phyloP scores from a whole-genome alignment of 1,140 invertebrate genomes.

The Nebria ingens region DNA sequence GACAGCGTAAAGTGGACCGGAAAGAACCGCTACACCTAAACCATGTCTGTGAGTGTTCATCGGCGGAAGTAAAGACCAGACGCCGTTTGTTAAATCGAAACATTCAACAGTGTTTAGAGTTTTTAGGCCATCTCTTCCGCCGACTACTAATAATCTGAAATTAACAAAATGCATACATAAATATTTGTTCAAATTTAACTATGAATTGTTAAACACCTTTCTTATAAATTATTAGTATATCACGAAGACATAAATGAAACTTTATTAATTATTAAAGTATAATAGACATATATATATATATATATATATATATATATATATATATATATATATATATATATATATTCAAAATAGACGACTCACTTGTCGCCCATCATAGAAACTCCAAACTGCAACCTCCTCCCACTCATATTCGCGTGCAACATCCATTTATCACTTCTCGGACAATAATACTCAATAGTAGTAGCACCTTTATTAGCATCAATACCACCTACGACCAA shows the following conservation, averaged over 20 bases:
- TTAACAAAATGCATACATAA: slow-evolving; percentile 2
- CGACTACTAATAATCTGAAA: slow-evolving; percentile 47
- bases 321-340: too few relatives aligned
- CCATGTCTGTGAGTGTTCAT: slow-evolving; percentile 91
- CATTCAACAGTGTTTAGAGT: slow-evolving; percentile 83
- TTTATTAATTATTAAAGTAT: neutral
- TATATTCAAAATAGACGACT: slow-evolving; percentile 33
- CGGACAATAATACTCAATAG: slow-evolving; percentile 83
- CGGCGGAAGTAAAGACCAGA: slow-evolving; percentile 69
- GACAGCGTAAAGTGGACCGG: slow-evolving; percentile 84
- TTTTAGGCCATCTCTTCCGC: slow-evolving; percentile 87
- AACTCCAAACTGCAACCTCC: slow-evolving; percentile 80
- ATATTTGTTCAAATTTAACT: neutral
- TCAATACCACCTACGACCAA: slow-evolving; percentile 88
- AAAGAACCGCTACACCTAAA: slow-evolving; percentile 76
- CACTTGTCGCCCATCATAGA: slow-evolving; percentile 77
- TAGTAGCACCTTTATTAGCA: slow-evolving; percentile 76
- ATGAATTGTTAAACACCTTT: too few relatives aligned
- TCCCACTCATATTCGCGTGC: slow-evolving; percentile 66
- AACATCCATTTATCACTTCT: slow-evolving; percentile 73
- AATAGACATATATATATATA: too few relatives aligned
- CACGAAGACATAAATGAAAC: neutral
- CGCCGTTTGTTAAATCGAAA: slow-evolving; percentile 64
- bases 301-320: too few relatives aligned
- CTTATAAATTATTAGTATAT: too few relatives aligned